These are phyloP conservation scores for Saccostrea cuccullata DNA, from an alignment of 1,140 invertebrate species.

Conservation along the genomic window DNA sequence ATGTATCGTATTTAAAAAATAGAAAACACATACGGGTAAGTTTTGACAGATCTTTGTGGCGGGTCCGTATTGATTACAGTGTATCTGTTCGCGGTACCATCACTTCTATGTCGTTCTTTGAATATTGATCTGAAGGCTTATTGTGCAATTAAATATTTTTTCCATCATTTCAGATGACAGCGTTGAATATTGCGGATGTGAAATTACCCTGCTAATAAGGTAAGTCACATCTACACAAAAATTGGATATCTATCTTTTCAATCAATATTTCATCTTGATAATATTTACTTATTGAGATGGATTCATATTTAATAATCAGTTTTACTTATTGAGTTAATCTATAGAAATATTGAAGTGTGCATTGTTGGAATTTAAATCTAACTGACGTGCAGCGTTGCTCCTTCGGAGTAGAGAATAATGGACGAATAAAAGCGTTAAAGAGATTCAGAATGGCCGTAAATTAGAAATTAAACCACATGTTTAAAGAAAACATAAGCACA, in stretches of 20 bases:
- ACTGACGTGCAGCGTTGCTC: background rate
- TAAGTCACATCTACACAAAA: background rate
- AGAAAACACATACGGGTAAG: background rate
- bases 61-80: background rate
- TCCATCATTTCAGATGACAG: constrained; percentile 21
- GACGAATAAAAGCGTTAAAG: background rate
- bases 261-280: background rate
- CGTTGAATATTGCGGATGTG: constrained; percentile 29
- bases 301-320: background rate
- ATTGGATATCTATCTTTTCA: background rate
- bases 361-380: constrained; percentile 9
- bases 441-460: constrained; percentile 18
- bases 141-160: constrained; percentile 37
- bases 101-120: background rate
- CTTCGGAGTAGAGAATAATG: background rate
- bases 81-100: background rate
- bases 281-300: constrained; percentile 1
- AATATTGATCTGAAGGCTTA: background rate
- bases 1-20: background rate
- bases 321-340: background rate
- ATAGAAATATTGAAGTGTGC: background rate
- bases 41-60: background rate
- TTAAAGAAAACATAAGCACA: constrained; percentile 1
- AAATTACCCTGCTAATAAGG: background rate
- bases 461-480: constrained; percentile 16